Base-by-base conservation (phyloP, 2,797 vertebrate genomes). In the Percopsis omiscomaycus region DNA sequence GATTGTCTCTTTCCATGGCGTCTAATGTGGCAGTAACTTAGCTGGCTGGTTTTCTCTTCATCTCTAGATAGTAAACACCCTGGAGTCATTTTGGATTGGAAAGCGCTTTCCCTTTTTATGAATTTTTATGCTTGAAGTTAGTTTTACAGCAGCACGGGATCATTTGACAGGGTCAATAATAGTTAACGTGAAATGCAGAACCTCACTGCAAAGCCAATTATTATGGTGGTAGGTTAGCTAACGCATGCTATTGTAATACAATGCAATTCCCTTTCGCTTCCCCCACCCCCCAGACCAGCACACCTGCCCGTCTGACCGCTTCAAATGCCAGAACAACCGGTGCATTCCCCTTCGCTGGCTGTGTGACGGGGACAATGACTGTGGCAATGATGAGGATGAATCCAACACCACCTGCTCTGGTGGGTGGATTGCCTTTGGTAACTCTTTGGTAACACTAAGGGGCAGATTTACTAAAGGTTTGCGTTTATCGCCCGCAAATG, bases 271-370 rank as follows among this genome's bases (percentile, higher is more conserved):
- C 5, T 32, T 32, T 16, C 3, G 29, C 30, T 42, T 5, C 4
- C 16, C 14, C 3, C 63, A 2, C 59, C 3, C 51, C 60, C 16
- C 73, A 98, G 97, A 98, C 88, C 95, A 98, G 84, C 97, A 98
- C 91, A 98, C 96, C 8, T 98, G 97, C 77, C 95, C 97, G 4
- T 92, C 95, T 0, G 97, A 98, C 86, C 93, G 96, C 29, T 98
- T 98, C 81, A 98, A 98, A 83, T 98, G 97, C 68, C 94, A 97
- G 87, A 98, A 97, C 88, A 98, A 98, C 87, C 94, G 97, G 53
- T 98, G 97, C 81, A 98, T 98, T 80, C 96, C 96, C 29, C 94
- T 95, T 84, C 95, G 97, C 73, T 98, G 97, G 97, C 91, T 98
- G 50, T 98, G 97, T 4, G 97, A 98, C 0, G 97, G 97, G 1